Percentiles rank a stretch among this genome's conserved stretches.
Evolutionary conservation across 2,888 invertebrate species (phyloP).

Genomic region (Scrobipalpa costella): DNA sequence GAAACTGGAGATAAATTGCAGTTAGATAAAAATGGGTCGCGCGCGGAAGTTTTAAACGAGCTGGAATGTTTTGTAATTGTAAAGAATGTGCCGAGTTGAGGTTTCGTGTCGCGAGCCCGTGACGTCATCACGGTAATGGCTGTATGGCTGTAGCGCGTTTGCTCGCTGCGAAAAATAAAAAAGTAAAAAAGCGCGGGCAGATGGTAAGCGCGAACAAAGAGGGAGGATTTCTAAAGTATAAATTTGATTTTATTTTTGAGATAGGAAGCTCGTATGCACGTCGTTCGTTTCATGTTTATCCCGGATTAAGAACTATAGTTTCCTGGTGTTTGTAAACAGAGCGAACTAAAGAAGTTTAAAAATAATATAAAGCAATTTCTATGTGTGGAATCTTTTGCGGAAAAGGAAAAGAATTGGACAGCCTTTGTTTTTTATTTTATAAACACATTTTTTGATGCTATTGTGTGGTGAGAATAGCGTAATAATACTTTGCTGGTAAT

Average conservation of each 20-base stretch:
- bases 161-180: slow-evolving; percentile 1
- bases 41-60: slow-evolving; percentile 9
- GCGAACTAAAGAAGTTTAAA: too few species aligned
- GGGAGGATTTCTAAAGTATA: neutral
- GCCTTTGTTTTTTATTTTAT: too few species aligned
- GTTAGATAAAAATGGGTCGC: slow-evolving; percentile 23
- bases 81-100: slow-evolving; percentile 18
- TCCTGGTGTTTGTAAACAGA: neutral
- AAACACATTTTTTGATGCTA: too few species aligned
- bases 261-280: neutral
- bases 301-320: neutral
- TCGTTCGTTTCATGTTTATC: neutral
- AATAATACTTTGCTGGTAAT: too few species aligned
- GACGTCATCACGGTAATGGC: slow-evolving; percentile 10
- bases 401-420: too few species aligned
- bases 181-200: neutral
- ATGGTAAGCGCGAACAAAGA: slow-evolving; percentile 4
- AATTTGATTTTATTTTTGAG: slow-evolving; percentile 2
- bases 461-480: too few species aligned
- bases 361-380: too few species aligned
- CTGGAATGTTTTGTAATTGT: slow-evolving; percentile 17
- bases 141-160: slow-evolving; percentile 8
- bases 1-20: slow-evolving; percentile 27
- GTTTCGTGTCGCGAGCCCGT: neutral
- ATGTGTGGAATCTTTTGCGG: too few species aligned